Evolutionary conservation across 2,888 invertebrate species (phyloP).

Genomic region (Hedya salicella): DNA sequence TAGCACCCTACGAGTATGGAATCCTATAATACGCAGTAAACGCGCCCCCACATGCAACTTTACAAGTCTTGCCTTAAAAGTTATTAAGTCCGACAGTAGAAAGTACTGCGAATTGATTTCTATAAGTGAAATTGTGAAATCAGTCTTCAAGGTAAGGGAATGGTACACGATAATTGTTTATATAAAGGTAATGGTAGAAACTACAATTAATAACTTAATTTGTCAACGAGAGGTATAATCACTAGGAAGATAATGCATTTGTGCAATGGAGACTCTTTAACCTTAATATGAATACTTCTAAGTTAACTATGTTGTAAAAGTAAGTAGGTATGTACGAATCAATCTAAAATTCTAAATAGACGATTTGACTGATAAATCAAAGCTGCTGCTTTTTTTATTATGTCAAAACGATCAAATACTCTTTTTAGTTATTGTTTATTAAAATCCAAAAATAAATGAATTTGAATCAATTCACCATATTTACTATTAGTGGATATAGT

Average conservation of each 20-base stretch:
- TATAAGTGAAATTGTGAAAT: conserved; percentile 23
- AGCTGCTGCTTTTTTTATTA: no score
- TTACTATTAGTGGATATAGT: no score
- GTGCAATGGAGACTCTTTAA: conserved; percentile 20
- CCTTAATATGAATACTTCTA: background rate
- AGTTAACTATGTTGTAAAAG: no score
- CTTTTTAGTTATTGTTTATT: no score
- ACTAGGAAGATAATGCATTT: conserved; percentile 30
- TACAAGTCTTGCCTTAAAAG: background rate
- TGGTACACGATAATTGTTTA: conserved; percentile 45
- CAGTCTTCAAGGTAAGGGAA: conserved; percentile 53
- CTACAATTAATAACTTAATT: conserved; percentile 34
- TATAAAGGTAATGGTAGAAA: conserved; percentile 18
- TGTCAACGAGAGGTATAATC: conserved; percentile 37
- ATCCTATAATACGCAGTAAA: no score
- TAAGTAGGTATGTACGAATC: background rate
- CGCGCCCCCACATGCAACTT: no score
- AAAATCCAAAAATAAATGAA: no score
- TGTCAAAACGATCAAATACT: no score
- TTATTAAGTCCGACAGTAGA: background rate
- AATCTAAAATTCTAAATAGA: background rate
- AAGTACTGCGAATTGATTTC: background rate
- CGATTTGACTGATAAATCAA: no score
- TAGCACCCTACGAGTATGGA: no score
- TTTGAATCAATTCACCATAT: no score